Evolutionary conservation across 1,140 invertebrate genomes (phyloP).

Genomic region (Penaeus vannamei): DNA sequence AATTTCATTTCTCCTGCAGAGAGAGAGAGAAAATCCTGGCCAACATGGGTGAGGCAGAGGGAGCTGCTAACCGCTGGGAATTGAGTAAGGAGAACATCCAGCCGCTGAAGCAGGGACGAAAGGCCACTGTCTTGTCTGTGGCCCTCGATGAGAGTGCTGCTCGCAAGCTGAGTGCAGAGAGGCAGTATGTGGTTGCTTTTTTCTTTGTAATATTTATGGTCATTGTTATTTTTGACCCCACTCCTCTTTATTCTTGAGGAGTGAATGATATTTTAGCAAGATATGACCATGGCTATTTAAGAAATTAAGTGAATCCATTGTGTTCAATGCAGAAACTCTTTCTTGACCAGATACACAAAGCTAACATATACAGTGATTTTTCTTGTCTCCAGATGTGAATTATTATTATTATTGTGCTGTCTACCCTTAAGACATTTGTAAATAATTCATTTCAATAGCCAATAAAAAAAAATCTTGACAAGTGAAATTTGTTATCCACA

Average conservation of each 20-base stretch:
- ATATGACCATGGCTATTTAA: background rate
- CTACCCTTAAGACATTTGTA: no score
- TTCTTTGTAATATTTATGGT: background rate
- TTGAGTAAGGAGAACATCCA: conserved; percentile 92
- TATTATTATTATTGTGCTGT: no score
- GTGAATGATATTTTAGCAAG: conserved; percentile 38
- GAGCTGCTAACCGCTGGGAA: conserved; percentile 70
- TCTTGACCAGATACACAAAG: no score
- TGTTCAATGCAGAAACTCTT: no score
- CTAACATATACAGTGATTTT: no score
- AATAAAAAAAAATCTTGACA: no score
- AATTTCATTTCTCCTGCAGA: no score
- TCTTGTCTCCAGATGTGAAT: no score
- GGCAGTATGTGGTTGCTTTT: conserved; percentile 73
- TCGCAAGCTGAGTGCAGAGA: conserved; percentile 75
- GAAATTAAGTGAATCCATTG: no score
- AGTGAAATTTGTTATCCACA: no score
- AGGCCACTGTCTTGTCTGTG: conserved; percentile 70
- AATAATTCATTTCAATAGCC: no score
- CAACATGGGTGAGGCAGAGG: conserved; percentile 39
- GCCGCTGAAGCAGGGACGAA: conserved; percentile 87
- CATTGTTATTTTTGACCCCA: background rate
- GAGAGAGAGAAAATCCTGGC: background rate
- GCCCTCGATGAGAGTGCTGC: conserved; percentile 75
- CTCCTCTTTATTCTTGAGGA: background rate